Percentiles rank a stretch among this genome's conserved stretches.
Evolutionary conservation across 2,888 invertebrate genomes (phyloP).

Genomic region (Drosophila rubida): DNA sequence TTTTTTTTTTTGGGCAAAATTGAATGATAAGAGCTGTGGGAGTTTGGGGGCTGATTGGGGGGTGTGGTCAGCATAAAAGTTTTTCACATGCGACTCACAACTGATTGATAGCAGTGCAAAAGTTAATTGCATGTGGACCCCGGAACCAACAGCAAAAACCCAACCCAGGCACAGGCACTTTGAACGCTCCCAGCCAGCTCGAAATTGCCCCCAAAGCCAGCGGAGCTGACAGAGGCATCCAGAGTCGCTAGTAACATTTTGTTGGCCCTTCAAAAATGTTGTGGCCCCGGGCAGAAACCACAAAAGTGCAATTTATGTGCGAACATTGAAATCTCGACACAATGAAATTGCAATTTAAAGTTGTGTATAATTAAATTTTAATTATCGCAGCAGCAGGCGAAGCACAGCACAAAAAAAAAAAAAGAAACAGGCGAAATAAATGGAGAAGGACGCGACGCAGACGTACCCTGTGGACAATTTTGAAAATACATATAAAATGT

Average conservation of each 20-base stretch:
- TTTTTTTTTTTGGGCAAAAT: constrained; percentile 43
- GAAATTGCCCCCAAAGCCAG: neutral
- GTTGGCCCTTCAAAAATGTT: constrained; percentile 14
- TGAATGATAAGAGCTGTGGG: constrained; percentile 62
- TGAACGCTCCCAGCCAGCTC: neutral
- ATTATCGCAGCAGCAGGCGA: constrained; percentile 48
- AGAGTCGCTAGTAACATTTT: neutral
- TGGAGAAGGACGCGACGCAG: constrained; percentile 1
- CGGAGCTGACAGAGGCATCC: no score
- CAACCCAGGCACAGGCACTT: constrained; percentile 3
- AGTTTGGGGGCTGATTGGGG: neutral
- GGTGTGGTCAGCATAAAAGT: constrained; percentile 48
- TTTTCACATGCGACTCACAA: constrained; percentile 34
- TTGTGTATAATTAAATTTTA: constrained; percentile 69
- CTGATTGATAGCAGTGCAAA: constrained; percentile 74
- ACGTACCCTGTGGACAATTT: neutral
- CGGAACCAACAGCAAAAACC: constrained; percentile 15
- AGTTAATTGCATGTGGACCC: constrained; percentile 71
- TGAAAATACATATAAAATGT: neutral
- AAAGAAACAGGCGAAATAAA: constrained; percentile 1
- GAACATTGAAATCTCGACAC: constrained; percentile 55
- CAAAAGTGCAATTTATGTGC: constrained; percentile 64
- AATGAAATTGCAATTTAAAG: constrained; percentile 69
- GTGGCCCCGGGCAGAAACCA: constrained; percentile 31
- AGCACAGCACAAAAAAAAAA: constrained; percentile 6